Conservation (phyloP, 2,888 invertebrate genomes). For the Hydropsyche betteni region DNA sequence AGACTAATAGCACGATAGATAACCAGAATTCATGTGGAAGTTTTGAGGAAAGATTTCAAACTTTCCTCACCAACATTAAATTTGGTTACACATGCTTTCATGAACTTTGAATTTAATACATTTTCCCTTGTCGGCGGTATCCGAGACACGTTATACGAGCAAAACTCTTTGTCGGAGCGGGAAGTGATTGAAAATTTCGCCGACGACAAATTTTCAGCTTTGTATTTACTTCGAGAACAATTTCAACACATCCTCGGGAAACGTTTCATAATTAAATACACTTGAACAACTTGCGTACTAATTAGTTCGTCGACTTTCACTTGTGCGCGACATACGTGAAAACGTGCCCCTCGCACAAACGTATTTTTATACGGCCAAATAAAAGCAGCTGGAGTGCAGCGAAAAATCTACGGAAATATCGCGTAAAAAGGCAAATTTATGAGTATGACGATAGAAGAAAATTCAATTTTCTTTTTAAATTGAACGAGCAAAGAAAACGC, state of each 20-base stretch:
- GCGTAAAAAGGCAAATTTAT: slow-evolving; percentile 21
- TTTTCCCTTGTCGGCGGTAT: slow-evolving; percentile 43
- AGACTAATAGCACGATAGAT: slow-evolving; percentile 42
- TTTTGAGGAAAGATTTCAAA: slow-evolving; percentile 47
- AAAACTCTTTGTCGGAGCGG: slow-evolving; percentile 12
- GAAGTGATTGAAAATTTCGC: slow-evolving; percentile 23
- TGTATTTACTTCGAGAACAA: slow-evolving; percentile 29
- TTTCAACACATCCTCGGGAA: slow-evolving; percentile 6
- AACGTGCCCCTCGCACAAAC: not conserved
- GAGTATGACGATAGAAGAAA: slow-evolving; percentile 29
- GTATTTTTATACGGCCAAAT: not conserved
- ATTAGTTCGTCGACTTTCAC: slow-evolving; percentile 9
- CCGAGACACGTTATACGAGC: slow-evolving; percentile 33
- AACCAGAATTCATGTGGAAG: slow-evolving; percentile 45
- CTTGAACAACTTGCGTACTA: slow-evolving; percentile 7
- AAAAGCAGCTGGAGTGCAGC: not conserved
- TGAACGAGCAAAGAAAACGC: slow-evolving; percentile 26
- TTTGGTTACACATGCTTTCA: slow-evolving; percentile 50
- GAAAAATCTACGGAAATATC: not conserved
- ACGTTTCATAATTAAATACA: slow-evolving; percentile 23
- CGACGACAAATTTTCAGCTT: slow-evolving; percentile 23
- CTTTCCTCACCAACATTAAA: slow-evolving; percentile 48
- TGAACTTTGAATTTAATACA: slow-evolving; percentile 50
- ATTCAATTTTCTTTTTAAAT: slow-evolving; percentile 32
- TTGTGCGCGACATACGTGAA: not conserved